A percentile compares a stretch with the other conserved stretches of the same genome.
phyloP scores from a whole-genome alignment of 37 sponge, comb jelly and placozoan species.

The Beroe ovata region DNA sequence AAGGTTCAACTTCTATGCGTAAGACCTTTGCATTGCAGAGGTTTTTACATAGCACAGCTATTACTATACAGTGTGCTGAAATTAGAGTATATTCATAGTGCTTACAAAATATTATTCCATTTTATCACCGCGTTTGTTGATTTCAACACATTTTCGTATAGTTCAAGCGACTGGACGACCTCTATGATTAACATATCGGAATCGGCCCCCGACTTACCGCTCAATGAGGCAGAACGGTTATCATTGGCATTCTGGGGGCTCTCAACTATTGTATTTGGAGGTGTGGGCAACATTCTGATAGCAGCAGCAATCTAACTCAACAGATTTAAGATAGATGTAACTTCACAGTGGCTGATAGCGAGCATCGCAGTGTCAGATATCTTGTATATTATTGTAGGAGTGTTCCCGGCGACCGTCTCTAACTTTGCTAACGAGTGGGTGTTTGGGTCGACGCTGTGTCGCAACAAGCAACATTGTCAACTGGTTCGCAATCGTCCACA shows the following conservation, averaged over 20 bases:
- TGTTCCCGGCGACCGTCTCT: background rate
- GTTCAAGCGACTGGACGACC: no score
- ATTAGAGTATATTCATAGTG: no score
- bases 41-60: no score
- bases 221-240: background rate
- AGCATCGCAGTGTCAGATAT: slow-evolving; percentile 8
- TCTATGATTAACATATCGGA: no score
- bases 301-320: background rate
- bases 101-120: no score
- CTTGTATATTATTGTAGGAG: background rate
- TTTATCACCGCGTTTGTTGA: no score
- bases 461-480: background rate
- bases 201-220: background rate
- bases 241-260: background rate
- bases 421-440: slow-evolving; percentile 19
- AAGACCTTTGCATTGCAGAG: no score
- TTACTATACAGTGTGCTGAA: no score
- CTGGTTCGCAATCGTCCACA: slow-evolving; percentile 38
- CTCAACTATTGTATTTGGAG: background rate
- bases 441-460: background rate
- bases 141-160: no score
- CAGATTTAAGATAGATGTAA: slow-evolving; percentile 12
- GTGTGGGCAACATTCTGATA: background rate
- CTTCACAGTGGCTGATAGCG: slow-evolving; percentile 2
- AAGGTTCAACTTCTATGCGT: no score